Evolutionary conservation across 2,888 invertebrate genomes (phyloP), one percentile per base, ranked within the genome.

Genomic region (Cotesia congregata): DNA sequence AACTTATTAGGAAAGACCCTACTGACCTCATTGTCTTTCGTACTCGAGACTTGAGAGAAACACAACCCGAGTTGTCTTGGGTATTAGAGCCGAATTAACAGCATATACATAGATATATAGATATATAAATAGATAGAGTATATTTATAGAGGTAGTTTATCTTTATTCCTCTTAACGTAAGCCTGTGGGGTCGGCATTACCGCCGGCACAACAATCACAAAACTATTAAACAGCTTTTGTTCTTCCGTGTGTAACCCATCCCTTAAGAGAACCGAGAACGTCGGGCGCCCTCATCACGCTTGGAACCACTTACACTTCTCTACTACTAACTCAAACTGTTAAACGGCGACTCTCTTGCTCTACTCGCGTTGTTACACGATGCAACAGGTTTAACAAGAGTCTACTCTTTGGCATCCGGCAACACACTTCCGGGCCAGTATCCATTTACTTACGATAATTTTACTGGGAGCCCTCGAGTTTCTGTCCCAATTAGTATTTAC

Each of bases 21-120:
- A 85, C 84, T 86, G 86, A 87, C 86, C 86, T 82, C 82, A 83
- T 87, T 86, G 84, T 85, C 83, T 83, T 83, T 50, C 50, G 12
- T 50, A 50, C 50, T 50, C 50, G 71, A 70, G 80, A 81, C 83
- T 77, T 83, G 80, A 76, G 83, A 81, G 84, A 82, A 83, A 84
- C 85, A 82, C 12, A 75, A 38, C 62, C 68, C 41, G 69, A 67
- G 20, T 67, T 67, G 67, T 81, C 81, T 77, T 79, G 78, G 79
- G 83, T 84, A 85, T 86, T 87, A 87, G 86, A 85, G 82, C 84
- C 81, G 85, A 87, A 86, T 87, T 86, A 86, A 86, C 86, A 84
- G 84, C 84, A 84, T 30, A 30, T 84, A 85, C 20, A 40, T n/a
- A 60, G 6, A 40, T 64, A 72, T 17, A 60, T 30, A 20, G 39